Evolutionary conservation across 1,140 invertebrate species (phyloP).

Genomic region (Musca vetustissima): DNA sequence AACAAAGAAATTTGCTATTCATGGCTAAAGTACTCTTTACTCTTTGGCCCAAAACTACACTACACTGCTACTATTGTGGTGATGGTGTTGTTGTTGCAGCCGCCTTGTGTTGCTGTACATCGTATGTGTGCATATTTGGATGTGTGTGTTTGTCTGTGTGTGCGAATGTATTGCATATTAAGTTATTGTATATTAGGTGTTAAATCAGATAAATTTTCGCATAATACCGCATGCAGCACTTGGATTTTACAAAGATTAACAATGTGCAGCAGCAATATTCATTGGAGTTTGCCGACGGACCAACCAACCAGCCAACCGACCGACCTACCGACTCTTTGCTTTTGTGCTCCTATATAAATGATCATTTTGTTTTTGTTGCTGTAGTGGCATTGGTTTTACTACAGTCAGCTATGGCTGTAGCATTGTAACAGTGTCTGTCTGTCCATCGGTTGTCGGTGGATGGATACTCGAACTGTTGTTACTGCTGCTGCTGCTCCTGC

Average conservation of each 20-base stretch:
- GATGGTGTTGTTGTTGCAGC: not conserved
- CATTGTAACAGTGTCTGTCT: not conserved
- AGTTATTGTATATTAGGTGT: constrained; percentile 58
- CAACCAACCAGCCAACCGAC: too few relatives aligned
- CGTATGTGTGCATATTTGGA: constrained; percentile 21
- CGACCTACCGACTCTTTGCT: too few relatives aligned
- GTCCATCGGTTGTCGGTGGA: not conserved
- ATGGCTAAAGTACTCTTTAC: not conserved
- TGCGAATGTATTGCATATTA: constrained; percentile 55
- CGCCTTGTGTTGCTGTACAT: not conserved
- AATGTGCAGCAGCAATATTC: constrained; percentile 17
- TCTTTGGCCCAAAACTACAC: not conserved
- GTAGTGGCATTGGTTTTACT: constrained; percentile 33
- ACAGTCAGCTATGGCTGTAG: constrained; percentile 20
- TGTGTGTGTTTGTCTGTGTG: constrained; percentile 35
- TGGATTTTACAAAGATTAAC: constrained; percentile 57
- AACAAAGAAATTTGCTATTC: constrained; percentile 17
- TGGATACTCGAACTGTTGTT: constrained; percentile 4
- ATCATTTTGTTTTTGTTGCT: constrained; percentile 36
- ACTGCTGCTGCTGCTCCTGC: not conserved
- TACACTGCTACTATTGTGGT: not conserved
- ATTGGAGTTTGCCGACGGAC: constrained; percentile 24
- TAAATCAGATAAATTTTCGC: constrained; percentile 58
- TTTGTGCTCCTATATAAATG: constrained; percentile 4
- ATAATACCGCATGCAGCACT: constrained; percentile 58